Conservation (phyloP, 2,888 invertebrate species). For the Nezara viridula region DNA sequence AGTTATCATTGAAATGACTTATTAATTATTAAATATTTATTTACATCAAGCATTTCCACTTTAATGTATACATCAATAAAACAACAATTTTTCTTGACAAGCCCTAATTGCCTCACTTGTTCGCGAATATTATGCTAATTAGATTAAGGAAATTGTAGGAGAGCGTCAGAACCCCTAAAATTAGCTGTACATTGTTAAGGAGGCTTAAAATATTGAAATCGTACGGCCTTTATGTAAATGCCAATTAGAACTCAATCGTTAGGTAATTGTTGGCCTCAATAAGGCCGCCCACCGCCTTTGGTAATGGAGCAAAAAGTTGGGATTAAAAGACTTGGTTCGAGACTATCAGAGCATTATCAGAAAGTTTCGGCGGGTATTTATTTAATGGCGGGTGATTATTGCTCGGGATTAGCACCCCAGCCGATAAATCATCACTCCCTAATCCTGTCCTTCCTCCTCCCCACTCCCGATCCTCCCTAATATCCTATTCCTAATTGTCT, state of each 20-base stretch:
- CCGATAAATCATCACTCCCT: slow-evolving; percentile 25
- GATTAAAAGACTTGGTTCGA: slow-evolving; percentile 19
- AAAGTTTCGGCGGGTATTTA: slow-evolving; percentile 46
- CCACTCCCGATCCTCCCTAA: not conserved
- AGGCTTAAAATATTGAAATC: slow-evolving; percentile 29
- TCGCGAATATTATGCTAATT: not conserved
- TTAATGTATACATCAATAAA: not conserved
- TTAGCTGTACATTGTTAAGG: not conserved
- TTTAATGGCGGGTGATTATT: slow-evolving; percentile 42
- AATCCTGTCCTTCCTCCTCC: slow-evolving; percentile 48
- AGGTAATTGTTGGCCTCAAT: slow-evolving; percentile 6
- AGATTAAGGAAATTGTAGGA: not conserved
- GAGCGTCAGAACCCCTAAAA: not conserved
- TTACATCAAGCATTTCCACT: not conserved
- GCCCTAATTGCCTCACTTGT: not conserved
- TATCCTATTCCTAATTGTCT: slow-evolving; percentile 39
- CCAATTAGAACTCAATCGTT: slow-evolving; percentile 22
- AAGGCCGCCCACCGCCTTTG: not conserved
- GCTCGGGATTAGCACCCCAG: slow-evolving; percentile 14
- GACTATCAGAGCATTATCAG: slow-evolving; percentile 42
- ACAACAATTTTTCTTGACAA: not conserved
- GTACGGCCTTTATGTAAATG: slow-evolving; percentile 18
- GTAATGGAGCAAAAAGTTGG: slow-evolving; percentile 41
- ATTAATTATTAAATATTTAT: no score
- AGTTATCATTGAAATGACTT: no score